phyloP scores from a whole-genome alignment of 2,888 invertebrate species.

The Criorhina ranunculi region DNA sequence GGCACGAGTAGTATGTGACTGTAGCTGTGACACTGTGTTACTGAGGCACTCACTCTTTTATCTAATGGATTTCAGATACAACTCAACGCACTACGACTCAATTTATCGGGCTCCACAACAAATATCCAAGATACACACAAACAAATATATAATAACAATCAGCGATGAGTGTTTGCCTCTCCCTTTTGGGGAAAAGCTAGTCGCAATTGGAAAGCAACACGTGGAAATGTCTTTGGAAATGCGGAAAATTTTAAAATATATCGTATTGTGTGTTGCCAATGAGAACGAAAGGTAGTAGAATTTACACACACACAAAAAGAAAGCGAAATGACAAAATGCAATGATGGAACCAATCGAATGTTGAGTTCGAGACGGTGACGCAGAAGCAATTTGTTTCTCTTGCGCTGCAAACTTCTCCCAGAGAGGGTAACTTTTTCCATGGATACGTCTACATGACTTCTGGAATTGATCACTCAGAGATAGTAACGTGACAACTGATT shows the following conservation, averaged over 20 bases:
- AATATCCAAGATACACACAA: constrained; percentile 33
- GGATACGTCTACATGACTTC: constrained; percentile 10
- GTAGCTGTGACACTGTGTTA: not conserved
- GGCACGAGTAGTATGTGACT: constrained; percentile 9
- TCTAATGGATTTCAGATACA: constrained; percentile 53
- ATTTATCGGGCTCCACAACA: constrained; percentile 34
- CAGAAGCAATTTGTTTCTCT: constrained; percentile 12
- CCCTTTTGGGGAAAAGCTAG: constrained; percentile 5
- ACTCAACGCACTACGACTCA: constrained; percentile 30
- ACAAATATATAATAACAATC: constrained; percentile 45
- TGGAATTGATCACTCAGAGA: not conserved
- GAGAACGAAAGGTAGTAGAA: constrained; percentile 8
- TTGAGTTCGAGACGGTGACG: constrained; percentile 33
- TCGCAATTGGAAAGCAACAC: constrained; percentile 48
- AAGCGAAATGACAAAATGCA: constrained; percentile 9
- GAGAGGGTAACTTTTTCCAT: constrained; percentile 3
- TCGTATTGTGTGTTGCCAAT: constrained; percentile 34
- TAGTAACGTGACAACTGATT: not conserved
- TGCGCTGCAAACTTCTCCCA: not conserved
- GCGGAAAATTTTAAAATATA: constrained; percentile 34
- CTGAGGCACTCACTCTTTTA: constrained; percentile 11
- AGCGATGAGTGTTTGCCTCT: constrained; percentile 16
- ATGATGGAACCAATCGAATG: constrained; percentile 43
- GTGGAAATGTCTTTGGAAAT: constrained; percentile 71
- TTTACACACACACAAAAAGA: not conserved